Base-by-base conservation (phyloP, 2,113 vertebrate species). In the Arenaria interpres region DNA sequence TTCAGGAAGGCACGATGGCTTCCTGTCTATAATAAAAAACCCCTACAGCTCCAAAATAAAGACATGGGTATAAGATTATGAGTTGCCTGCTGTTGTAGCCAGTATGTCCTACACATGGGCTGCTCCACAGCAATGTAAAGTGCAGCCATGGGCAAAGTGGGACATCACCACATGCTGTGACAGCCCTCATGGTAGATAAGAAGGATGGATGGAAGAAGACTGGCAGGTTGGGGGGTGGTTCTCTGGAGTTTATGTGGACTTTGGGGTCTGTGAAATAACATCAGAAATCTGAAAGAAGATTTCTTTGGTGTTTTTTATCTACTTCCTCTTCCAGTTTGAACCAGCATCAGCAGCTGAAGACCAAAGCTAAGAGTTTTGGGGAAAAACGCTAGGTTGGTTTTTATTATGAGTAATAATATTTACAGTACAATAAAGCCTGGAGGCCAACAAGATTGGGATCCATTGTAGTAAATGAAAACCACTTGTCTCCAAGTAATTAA, bases 321-420 rank as follows among this genome's bases (percentile, higher is more conserved):
- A 32, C n/a, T 95, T 96, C 76, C 86, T 89, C 60, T 90, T 86
- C 22, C 63, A 89, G 11, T 46, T 25, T 81, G 60, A 75, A 66
- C 19, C 24, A 79, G 21, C 37, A 82, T 24, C 64, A 73, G 83
- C 76, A 87, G 77, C 39, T 50, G 39, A 90, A 93, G 45, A 90
- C 69, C 62, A 84, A 85, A 94, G 75, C 56, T 63, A 51, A 54
- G 64, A 92, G 73, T 92, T 95, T 92, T 41, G 84, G 86, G 82
- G 66, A 28, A 95, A 97, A 96, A 93, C 1, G 1, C 79, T 79
- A 90, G 27, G 69, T 81, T 87, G 66, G 22, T 16, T 93, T 95
- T 93, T 97, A 93, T 93, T 95, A 81, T 95, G 86, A 96, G 80
- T 95, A 94, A 96, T 93, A 97, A 96, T 93, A 95, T 96, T 95